Evolutionary conservation across 1,140 invertebrate genomes (phyloP), one percentile per base, ranked within the genome.

Genomic region (Drosophila kanapiae): DNA sequence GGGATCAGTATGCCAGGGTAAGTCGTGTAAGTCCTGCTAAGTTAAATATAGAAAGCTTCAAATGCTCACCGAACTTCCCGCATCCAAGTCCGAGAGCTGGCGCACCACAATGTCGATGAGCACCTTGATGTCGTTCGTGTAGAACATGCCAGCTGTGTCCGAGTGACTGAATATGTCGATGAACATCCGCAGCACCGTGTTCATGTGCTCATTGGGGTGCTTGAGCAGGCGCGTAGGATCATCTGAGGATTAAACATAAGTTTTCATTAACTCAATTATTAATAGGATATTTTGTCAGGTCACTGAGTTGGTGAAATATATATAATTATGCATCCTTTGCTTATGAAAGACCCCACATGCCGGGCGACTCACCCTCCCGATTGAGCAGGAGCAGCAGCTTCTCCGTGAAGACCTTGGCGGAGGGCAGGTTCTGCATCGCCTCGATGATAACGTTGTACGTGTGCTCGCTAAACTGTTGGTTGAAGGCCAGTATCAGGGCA

Each of bases 51-150:
- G 23, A 23, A 23, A 10, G 14, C 5, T 35, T 5, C 31, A 29
- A 9, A 2, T 11, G 86, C 91, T 93, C 94, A 98, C 97, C 94
- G 95, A 94, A 93, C 98, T 97, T 43, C 97, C 97, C n/a, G 97
- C 95, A 49, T 96, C 96, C 65, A 98, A 94, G 93, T 99, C 97
- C 8, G 96, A 96, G 6, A 99, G 94, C 91, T 98, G 97, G 33
- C 97, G 94, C 23, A 98, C 95, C 49, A 98, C 95, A 86, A 99
- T 98, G 91, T 99, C 98, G 78, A 99, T 96, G 31, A 98, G 94
- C 40, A 99, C 98, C 93, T 97, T 97, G 4, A 97, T 96, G 92
- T 99, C 98, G 91, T 98, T 99, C 0, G 97, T 98, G 91, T 99
- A 99, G 92, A 98, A 97, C 38, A 98, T 94, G 76, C 95, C 94